These are phyloP conservation scores for Axis porcinus DNA, from an alignment of 2,113 vertebrate genomes.

Conservation along the genomic window DNA sequence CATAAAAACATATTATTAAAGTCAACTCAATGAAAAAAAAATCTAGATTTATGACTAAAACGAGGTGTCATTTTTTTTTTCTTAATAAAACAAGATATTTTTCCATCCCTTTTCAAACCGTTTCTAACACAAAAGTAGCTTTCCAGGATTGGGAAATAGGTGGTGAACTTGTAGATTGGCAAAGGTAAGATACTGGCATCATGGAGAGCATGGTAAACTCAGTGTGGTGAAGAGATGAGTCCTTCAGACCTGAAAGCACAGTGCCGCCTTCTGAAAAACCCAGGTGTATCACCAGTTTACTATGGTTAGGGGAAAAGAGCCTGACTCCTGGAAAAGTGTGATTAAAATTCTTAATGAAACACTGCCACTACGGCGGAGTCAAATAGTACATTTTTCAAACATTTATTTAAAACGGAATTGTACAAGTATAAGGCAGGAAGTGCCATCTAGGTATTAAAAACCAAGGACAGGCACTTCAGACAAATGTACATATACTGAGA, in stretches of 20 bases:
- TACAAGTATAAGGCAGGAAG: neutral
- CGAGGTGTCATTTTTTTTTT: neutral
- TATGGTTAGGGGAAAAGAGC: neutral
- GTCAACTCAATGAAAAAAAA: slow-evolving; percentile 37
- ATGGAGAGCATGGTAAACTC: neutral
- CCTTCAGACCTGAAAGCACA: neutral
- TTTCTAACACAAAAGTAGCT: neutral
- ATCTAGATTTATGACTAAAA: slow-evolving; percentile 15
- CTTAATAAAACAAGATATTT: neutral
- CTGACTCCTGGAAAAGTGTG: neutral
- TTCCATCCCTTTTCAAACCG: neutral
- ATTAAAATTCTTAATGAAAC: neutral
- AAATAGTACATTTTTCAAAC: neutral
- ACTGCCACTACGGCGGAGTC: neutral
- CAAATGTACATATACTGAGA: neutral
- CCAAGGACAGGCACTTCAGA: neutral
- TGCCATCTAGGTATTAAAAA: neutral
- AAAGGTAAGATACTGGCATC: neutral
- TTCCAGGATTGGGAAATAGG: neutral
- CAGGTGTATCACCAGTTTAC: neutral
- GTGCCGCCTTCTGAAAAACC: neutral
- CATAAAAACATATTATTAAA: slow-evolving; percentile 53
- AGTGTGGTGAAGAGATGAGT: neutral
- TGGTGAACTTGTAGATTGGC: neutral
- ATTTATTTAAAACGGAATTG: neutral